These are phyloP conservation scores for Ephestia elutella DNA, from an alignment of 1,140 invertebrate genomes.

Conservation along the genomic window DNA sequence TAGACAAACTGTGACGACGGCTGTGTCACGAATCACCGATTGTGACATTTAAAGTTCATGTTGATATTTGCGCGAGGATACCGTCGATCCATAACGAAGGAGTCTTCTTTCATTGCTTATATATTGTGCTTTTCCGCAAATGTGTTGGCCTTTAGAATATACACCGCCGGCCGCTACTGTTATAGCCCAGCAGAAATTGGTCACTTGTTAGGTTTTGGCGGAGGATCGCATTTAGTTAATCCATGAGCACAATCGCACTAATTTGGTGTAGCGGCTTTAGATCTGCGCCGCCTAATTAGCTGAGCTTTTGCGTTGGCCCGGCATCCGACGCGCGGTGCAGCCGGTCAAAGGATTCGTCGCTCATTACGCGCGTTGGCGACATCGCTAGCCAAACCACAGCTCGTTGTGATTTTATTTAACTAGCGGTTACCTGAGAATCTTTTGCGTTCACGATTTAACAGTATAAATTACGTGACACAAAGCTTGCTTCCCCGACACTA, in stretches of 20 bases:
- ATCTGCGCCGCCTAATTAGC: constrained; percentile 67
- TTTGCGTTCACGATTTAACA: not conserved
- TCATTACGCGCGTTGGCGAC: constrained; percentile 53
- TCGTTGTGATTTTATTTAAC: constrained; percentile 18
- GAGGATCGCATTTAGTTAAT: constrained; percentile 30
- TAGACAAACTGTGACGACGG: not conserved
- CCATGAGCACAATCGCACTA: constrained; percentile 49
- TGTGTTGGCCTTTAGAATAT: not conserved
- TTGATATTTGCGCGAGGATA: constrained; percentile 49
- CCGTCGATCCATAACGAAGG: constrained; percentile 22
- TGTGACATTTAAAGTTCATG: constrained; percentile 67
- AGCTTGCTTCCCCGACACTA: not conserved
- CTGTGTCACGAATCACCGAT: constrained; percentile 34
- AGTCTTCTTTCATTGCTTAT: constrained; percentile 7
- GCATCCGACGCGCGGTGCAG: constrained; percentile 26
- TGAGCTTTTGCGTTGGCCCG: constrained; percentile 48
- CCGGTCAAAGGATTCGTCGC: constrained; percentile 68
- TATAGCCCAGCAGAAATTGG: constrained; percentile 2
- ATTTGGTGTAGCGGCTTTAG: constrained; percentile 59
- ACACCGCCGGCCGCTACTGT: no score
- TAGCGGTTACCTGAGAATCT: not conserved
- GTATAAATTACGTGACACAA: not conserved
- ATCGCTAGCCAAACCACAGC: constrained; percentile 22
- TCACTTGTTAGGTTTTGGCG: constrained; percentile 22
- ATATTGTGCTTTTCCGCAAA: not conserved